Conservation (phyloP, 2,113 vertebrate genomes). For the Notechis scutatus region DNA sequence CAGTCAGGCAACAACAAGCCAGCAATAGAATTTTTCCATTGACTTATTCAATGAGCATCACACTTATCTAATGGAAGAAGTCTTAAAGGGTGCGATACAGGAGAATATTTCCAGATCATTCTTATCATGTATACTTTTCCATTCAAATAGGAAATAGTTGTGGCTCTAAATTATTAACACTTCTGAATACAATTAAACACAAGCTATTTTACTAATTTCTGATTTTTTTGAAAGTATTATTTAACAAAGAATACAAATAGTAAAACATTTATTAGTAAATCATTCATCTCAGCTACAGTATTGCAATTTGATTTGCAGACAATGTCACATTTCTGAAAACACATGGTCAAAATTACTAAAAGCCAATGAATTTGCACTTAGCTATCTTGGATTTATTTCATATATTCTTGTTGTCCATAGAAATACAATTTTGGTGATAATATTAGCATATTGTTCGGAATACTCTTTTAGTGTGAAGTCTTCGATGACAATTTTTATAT, state of each 20-base stretch:
- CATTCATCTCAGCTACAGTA: neutral
- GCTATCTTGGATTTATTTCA: neutral
- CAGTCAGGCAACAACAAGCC: neutral
- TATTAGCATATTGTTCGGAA: conserved; percentile 9
- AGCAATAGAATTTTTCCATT: neutral
- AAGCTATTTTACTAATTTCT: conserved; percentile 54
- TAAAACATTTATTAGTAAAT: conserved; percentile 27
- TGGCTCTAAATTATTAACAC: conserved; percentile 30
- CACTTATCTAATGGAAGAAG: neutral
- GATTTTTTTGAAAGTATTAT: conserved; percentile 13
- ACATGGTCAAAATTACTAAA: neutral
- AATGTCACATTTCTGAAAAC: neutral
- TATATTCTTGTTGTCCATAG: neutral
- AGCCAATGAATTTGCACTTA: neutral
- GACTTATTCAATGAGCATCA: neutral
- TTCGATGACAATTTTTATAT: neutral
- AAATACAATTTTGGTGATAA: neutral
- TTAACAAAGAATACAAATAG: neutral
- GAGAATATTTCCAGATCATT: neutral
- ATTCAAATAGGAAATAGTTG: neutral
- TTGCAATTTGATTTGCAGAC: conserved; percentile 16
- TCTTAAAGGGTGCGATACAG: neutral
- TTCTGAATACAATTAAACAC: conserved; percentile 41
- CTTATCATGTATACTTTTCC: neutral
- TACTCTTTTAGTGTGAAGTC: neutral